Conservation (phyloP, 1,140 invertebrate genomes). For the Dendrolimus kikuchii region DNA sequence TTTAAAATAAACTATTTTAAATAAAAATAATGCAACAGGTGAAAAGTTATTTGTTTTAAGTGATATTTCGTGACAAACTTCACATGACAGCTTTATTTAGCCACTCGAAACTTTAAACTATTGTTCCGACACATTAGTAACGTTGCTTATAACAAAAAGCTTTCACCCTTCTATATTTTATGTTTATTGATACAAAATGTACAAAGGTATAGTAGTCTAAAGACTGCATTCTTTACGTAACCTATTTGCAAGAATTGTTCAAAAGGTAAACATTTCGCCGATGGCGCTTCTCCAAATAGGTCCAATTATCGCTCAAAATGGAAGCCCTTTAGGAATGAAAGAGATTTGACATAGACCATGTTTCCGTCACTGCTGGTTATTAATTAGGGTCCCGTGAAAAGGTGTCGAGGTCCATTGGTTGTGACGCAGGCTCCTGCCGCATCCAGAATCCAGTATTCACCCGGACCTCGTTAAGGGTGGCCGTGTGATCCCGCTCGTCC, state of each 20-base stretch:
- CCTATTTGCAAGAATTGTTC: not conserved
- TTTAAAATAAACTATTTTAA: no score
- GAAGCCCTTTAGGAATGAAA: slow-evolving; percentile 10
- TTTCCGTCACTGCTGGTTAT: slow-evolving; percentile 48
- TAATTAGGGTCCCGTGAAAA: slow-evolving; percentile 62
- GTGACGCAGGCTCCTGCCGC: slow-evolving; percentile 63
- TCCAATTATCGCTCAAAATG: slow-evolving; percentile 11
- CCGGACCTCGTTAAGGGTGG: slow-evolving; percentile 29
- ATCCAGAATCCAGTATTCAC: slow-evolving; percentile 43
- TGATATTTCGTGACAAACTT: no score
- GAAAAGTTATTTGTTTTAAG: no score
- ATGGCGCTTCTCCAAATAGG: slow-evolving; percentile 1
- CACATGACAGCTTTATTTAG: no score
- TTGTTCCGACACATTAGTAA: no score
- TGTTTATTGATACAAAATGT: no score
- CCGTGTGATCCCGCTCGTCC: slow-evolving; percentile 14
- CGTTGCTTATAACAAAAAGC: no score
- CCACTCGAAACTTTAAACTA: no score
- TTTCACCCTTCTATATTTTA: no score
- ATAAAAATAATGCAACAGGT: no score
- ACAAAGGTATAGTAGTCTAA: no score
- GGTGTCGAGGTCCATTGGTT: slow-evolving; percentile 49
- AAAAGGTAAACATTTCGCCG: no score
- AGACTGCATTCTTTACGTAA: slow-evolving; percentile 1
- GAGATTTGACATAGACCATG: slow-evolving; percentile 38